Evolutionary conservation across 2,113 vertebrate genomes (phyloP).

Genomic region (Psophia crepitans): DNA sequence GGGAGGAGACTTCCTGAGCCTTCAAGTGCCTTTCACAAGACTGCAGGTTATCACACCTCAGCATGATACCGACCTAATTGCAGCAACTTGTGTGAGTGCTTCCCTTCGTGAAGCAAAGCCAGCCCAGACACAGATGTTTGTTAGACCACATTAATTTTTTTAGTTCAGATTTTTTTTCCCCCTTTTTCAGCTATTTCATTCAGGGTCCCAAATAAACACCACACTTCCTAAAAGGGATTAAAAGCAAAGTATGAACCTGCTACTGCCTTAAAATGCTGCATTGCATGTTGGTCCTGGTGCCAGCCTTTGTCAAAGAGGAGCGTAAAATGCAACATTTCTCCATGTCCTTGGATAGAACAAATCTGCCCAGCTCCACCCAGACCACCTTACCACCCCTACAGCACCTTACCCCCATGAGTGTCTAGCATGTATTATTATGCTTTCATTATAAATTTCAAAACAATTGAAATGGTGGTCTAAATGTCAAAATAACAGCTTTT

Average conservation of each 20-base stretch:
- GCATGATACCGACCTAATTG: background rate
- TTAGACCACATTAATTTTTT: background rate
- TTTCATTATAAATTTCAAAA: background rate
- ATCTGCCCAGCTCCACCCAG: background rate
- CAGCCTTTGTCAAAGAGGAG: background rate
- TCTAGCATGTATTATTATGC: rapidly evolving
- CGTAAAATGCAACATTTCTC: background rate
- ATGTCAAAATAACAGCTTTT: background rate
- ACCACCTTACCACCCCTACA: too few relatives aligned
- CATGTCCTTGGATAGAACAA: background rate
- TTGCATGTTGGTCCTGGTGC: background rate
- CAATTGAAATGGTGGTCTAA: background rate
- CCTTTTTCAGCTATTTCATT: background rate
- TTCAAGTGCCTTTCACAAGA: background rate
- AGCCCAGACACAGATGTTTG: background rate
- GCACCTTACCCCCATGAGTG: background rate
- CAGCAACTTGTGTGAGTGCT: background rate
- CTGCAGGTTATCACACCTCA: background rate
- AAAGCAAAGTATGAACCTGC: background rate
- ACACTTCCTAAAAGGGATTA: background rate
- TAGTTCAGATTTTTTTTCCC: background rate
- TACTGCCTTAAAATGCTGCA: background rate
- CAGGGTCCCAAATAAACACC: background rate
- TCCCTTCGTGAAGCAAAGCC: background rate
- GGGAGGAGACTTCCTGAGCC: background rate